These are phyloP conservation scores for Actinemys pallida DNA, from an alignment of 2,113 vertebrate species.

Conservation along the genomic window DNA sequence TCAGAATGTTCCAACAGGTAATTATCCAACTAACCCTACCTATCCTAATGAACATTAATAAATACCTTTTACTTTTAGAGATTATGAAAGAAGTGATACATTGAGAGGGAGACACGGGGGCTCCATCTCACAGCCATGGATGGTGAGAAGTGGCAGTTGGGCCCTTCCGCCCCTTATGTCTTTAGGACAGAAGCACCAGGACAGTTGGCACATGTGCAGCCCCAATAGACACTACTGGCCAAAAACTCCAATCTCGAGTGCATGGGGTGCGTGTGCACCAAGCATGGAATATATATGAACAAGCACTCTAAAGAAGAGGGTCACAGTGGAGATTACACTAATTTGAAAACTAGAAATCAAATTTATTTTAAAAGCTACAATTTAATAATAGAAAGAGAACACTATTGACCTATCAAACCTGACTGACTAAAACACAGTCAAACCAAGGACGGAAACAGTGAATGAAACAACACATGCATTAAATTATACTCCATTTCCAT, in stretches of 20 bases:
- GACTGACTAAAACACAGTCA: neutral
- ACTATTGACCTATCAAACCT: neutral
- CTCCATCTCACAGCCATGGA: neutral
- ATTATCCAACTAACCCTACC: neutral
- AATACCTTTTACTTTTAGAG: neutral
- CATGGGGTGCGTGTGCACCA: neutral
- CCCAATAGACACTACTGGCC: neutral
- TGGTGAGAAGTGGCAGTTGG: neutral
- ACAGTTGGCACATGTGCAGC: neutral
- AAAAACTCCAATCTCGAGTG: neutral
- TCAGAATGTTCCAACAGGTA: neutral
- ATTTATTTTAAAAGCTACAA: neutral
- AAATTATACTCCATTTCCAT: neutral
- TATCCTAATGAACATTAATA: neutral
- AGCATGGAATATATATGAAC: neutral
- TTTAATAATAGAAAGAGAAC: neutral
- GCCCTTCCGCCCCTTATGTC: neutral
- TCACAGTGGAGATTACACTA: neutral
- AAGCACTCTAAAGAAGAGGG: neutral
- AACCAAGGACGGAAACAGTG: neutral
- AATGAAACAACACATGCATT: neutral
- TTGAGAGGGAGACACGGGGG: neutral
- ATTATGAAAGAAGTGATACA: neutral
- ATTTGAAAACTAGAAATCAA: neutral
- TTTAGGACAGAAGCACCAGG: neutral